Evolutionary conservation across 2,797 vertebrate genomes (phyloP), one percentile per base, ranked within the genome.

Genomic region (Argyrosomus regius): DNA sequence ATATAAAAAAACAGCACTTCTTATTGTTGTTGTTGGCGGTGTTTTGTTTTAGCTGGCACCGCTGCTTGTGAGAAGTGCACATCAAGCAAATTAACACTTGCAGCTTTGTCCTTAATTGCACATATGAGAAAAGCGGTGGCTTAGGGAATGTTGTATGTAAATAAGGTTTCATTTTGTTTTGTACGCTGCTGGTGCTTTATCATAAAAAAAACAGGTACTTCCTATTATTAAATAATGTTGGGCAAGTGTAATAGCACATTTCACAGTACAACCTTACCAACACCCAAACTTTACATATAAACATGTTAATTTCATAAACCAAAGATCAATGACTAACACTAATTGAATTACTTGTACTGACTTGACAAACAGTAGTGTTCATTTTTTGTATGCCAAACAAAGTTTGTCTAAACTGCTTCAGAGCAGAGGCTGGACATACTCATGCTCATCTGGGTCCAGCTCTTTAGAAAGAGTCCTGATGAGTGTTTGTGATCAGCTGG

Each of bases 51-150:
- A 88, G 89, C 86, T 90, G 84, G 87, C 88, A 76, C 79, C 39
- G 86, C 86, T 73, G 88, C 92, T 88, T 82, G 83, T 85, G 89
- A 93, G 90, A 90, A 91, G 78, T 88, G 87, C 92, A 92, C 78
- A 93, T 92, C 90, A 94, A 92, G 92, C 93, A 95, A 94, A 95
- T 95, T 91, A 95, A 92, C 85, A 90, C 90, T 90, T 82, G 83
- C 89, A 89, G 92, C 91, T 91, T 93, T 90, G 91, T 90, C 91
- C 91, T 91, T 95, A 94, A 94, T 94, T 94, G 93, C 88, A 90
- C 90, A 85, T 91, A 88, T 84, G 88, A 92, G 91, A 83, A 92
- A 94, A 92, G 72, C 81, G n/a, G 83, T 58, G 77, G 92, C 92
- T 92, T 76, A 82, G 90, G 89, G 84, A 94, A 83, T 77, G 88